phyloP scores from a whole-genome alignment of 2,888 invertebrate genomes.

The Hypomecis atomaria region DNA sequence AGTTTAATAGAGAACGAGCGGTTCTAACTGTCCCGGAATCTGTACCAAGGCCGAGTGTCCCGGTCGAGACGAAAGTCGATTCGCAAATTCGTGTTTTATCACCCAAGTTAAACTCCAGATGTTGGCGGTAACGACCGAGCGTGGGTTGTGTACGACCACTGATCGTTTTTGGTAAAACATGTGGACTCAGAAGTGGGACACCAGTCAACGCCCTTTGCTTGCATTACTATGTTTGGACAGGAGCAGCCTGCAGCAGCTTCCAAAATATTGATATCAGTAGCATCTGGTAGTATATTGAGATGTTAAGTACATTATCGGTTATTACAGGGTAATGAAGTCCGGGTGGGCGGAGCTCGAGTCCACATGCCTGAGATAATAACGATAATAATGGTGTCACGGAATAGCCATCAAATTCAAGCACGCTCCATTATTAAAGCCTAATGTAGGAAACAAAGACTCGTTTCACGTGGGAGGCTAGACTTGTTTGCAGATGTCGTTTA shows the following conservation, averaged over 20 bases:
- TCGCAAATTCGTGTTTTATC: slow-evolving; percentile 46
- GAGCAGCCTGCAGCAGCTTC: slow-evolving; percentile 1
- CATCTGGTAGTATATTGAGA: slow-evolving; percentile 39
- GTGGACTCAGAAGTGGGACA: slow-evolving; percentile 39
- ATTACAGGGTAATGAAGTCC: slow-evolving; percentile 40
- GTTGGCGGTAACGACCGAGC: slow-evolving; percentile 40
- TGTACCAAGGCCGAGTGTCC: slow-evolving; percentile 66
- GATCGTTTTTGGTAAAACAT: slow-evolving; percentile 45
- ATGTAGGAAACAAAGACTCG: slow-evolving; percentile 32
- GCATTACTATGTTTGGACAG: neutral
- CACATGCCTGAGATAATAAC: slow-evolving; percentile 40
- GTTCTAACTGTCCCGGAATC: slow-evolving; percentile 68
- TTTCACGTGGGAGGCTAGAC: slow-evolving; percentile 47
- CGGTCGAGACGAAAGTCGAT: slow-evolving; percentile 54
- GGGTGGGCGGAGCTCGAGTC: slow-evolving; percentile 42
- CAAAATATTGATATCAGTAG: slow-evolving; percentile 35
- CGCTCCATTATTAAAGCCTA: slow-evolving; percentile 42
- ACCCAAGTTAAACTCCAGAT: slow-evolving; percentile 46
- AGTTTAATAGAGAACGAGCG: slow-evolving; percentile 60
- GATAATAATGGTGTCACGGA: slow-evolving; percentile 41
- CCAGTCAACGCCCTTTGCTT: slow-evolving; percentile 32
- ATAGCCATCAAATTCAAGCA: slow-evolving; percentile 44
- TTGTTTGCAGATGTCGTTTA: neutral
- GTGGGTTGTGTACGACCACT: slow-evolving; percentile 47
- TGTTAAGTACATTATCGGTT: slow-evolving; percentile 44